These are phyloP conservation scores for Sturnira hondurensis DNA, from an alignment of 2,113 vertebrate species.

Conservation along the genomic window DNA sequence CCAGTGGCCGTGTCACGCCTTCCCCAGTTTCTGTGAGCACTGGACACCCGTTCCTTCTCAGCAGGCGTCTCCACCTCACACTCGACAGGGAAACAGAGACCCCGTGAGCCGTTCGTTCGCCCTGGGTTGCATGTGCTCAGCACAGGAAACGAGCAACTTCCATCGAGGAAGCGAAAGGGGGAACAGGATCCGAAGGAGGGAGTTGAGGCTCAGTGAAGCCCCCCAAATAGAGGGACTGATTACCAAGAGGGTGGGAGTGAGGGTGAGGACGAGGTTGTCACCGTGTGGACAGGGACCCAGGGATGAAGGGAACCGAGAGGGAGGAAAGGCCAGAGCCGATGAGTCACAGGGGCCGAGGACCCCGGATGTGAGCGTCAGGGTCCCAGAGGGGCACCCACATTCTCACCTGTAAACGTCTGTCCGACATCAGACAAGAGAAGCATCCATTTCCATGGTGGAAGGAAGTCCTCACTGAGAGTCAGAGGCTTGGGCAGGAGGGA, in stretches of 20 bases:
- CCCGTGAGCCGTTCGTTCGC: neutral
- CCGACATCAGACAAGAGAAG: neutral
- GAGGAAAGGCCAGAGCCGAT: neutral
- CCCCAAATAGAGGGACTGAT: neutral
- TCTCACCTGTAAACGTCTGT: neutral
- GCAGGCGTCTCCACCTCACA: neutral
- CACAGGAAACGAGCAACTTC: neutral
- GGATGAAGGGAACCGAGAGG: neutral
- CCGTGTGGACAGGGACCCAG: neutral
- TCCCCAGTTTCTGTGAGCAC: no score
- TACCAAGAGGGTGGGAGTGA: neutral
- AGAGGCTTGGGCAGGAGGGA: neutral
- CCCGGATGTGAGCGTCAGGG: neutral
- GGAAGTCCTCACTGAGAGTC: neutral
- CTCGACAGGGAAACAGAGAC: neutral
- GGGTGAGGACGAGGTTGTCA: neutral
- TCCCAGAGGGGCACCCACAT: neutral
- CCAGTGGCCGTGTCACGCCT: neutral
- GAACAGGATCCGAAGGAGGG: neutral
- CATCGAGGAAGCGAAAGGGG: neutral
- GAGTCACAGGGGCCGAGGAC: neutral
- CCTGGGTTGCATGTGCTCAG: neutral
- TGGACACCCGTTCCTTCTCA: neutral
- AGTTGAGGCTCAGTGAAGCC: neutral
- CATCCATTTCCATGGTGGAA: neutral